Evolutionary conservation across 2,888 invertebrate species (phyloP), one percentile per base, ranked within the genome.

Genomic region (Hipparchia sbordonii): DNA sequence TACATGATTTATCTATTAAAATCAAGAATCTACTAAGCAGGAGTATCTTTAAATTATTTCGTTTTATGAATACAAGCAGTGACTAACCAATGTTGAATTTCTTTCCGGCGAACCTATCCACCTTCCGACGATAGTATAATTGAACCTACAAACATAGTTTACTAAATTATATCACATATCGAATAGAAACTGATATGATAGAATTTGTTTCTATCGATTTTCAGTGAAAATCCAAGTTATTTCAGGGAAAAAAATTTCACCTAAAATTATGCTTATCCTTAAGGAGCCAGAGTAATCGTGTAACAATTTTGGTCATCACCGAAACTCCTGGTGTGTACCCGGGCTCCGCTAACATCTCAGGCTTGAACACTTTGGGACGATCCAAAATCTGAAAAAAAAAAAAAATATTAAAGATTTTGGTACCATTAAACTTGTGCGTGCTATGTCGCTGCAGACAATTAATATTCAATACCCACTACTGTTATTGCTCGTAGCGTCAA

Each of bases 31-130:
- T n/a, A 4, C 4, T 2, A 12, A 3, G 23, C 23, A 23, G 23
- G 23, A 23, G 12, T 12, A n/a, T 54, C 10, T 12, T 39, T 5
- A 39, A 39, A 39, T 4, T 54, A 54, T 48, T 5, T 48, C 46
- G 7, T 48, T 4, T 8, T 48, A 48, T 8, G 6, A 48, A 6
- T 4, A 48, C 0, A 48, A 45, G 13, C 8, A 5, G 6, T 69
- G 12, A 56, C 67, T 70, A 84, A 93, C 93, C 85, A 88, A 74
- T n/a, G 91, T 89, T 0, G 89, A 82, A 74, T 91, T 93, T 39
- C 82, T 83, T 57, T 82, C 79, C 0, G 91, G 90, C 0, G 87
- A 84, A 3, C 91, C 92, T n/a, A 92, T 87, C 93, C 93, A 93
- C 4, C 89, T 86, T 0, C 85, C 88, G 3, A 83, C 88, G 10